phyloP scores from a whole-genome alignment of 2,797 vertebrate genomes.

The Amblyopsis hoosieri region DNA sequence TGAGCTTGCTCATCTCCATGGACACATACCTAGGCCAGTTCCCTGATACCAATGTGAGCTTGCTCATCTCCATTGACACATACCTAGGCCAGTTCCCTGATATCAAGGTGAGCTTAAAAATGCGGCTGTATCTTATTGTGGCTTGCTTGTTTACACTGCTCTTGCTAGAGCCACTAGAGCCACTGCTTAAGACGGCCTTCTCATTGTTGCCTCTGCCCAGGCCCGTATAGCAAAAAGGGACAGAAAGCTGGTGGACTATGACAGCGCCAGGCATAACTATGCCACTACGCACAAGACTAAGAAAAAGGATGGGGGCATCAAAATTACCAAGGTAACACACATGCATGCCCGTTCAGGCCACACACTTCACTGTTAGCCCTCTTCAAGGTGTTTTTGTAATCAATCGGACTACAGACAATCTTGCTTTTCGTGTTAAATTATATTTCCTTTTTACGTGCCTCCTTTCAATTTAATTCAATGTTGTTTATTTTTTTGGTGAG shows the following conservation, averaged over 20 bases:
- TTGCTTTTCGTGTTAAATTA: too few species aligned
- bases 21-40: constrained; percentile 98
- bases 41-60: constrained; percentile 88
- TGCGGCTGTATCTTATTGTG: too few species aligned
- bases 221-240: constrained; percentile 95
- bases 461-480: too few species aligned
- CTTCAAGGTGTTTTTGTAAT: background rate
- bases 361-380: background rate
- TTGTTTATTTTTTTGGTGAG: too few species aligned
- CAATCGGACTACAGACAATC: too few species aligned
- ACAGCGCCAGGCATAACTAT: constrained; percentile 95
- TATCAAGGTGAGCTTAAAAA: constrained; percentile 78
- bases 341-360: background rate
- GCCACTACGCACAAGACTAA: constrained; percentile 92
- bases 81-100: constrained; percentile 98
- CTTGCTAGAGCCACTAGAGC: too few species aligned
- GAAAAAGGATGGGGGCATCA: constrained; percentile 88
- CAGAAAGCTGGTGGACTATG: constrained; percentile 94
- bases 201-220: constrained; percentile 56
- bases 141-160: too few species aligned
- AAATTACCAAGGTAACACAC: constrained; percentile 86
- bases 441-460: too few species aligned
- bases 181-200: too few species aligned
- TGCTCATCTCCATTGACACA: constrained; percentile 97
- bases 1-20: constrained; percentile 87